Evolutionary conservation across 2,888 invertebrate genomes (phyloP).

Genomic region (Lymantria dispar): DNA sequence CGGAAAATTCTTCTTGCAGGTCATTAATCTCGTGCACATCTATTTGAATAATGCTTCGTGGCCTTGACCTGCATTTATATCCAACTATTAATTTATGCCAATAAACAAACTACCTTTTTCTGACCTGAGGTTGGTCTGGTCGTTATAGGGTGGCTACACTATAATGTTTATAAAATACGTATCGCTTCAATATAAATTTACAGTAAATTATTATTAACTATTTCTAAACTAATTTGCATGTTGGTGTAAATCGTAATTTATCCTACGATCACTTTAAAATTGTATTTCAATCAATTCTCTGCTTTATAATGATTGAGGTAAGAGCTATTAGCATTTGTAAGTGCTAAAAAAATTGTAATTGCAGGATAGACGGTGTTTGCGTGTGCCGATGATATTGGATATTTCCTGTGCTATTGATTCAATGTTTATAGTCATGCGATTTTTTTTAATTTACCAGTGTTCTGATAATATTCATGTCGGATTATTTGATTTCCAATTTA

Average conservation of each 20-base stretch:
- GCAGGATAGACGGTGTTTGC: conserved; percentile 28
- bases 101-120: too few relatives aligned
- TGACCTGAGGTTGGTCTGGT: too few relatives aligned
- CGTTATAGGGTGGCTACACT: too few relatives aligned
- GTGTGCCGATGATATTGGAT: conserved; percentile 36
- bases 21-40: too few relatives aligned
- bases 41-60: too few relatives aligned
- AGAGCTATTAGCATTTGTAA: background rate
- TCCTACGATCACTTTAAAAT: conserved; percentile 21
- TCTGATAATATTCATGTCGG: conserved; percentile 29
- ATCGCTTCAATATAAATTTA: background rate
- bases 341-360: conserved; percentile 30
- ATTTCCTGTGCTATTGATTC: conserved; percentile 36
- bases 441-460: conserved; percentile 29
- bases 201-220: conserved; percentile 18
- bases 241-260: conserved; percentile 33
- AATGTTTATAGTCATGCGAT: conserved; percentile 40
- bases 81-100: too few relatives aligned
- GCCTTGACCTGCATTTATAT: too few relatives aligned
- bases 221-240: conserved; percentile 50
- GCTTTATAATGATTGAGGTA: conserved; percentile 9
- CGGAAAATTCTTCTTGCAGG: too few relatives aligned
- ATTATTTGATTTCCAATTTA: conserved; percentile 30
- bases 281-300: conserved; percentile 12
- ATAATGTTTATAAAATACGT: too few relatives aligned